Conservation (phyloP, 30 jellyfish, hydroid and myxozoan genomes). For the Aurelia sp. region DNA sequence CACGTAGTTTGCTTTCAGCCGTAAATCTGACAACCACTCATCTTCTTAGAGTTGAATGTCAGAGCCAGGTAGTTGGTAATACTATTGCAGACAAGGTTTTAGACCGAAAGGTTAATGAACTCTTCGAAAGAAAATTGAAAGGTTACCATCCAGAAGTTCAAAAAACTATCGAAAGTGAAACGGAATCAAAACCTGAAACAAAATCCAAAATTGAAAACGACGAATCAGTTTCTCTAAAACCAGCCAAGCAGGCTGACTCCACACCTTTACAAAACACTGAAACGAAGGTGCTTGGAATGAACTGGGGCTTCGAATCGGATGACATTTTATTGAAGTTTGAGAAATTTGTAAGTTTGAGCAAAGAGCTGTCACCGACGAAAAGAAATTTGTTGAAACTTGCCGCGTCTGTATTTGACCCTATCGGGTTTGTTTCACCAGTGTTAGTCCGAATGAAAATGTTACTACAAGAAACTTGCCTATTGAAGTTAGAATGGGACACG, state of each 20-base stretch:
- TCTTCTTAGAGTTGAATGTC: too few species aligned
- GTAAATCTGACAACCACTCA: too few species aligned
- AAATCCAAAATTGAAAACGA: neutral
- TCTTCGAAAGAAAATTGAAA: neutral
- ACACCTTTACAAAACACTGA: too few species aligned
- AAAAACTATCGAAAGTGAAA: neutral
- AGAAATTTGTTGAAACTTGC: neutral
- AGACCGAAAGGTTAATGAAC: too few species aligned
- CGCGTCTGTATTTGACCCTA: slow-evolving; percentile 19
- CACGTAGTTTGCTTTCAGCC: too few species aligned
- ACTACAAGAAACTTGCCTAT: neutral
- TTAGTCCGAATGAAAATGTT: neutral
- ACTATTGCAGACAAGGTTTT: too few species aligned
- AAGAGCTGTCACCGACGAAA: slow-evolving; percentile 8
- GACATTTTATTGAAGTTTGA: neutral
- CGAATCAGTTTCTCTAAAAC: neutral
- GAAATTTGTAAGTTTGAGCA: neutral
- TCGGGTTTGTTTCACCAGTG: slow-evolving; percentile 3
- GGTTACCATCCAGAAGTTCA: neutral
- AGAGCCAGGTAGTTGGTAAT: too few species aligned
- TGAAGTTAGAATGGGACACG: slow-evolving; percentile 17
- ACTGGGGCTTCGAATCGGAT: too few species aligned
- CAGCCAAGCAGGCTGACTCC: too few species aligned
- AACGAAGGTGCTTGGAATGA: too few species aligned
- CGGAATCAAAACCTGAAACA: neutral